Evolutionary conservation across 2,113 vertebrate species (phyloP).

Genomic region (Corynorhinus townsendii): DNA sequence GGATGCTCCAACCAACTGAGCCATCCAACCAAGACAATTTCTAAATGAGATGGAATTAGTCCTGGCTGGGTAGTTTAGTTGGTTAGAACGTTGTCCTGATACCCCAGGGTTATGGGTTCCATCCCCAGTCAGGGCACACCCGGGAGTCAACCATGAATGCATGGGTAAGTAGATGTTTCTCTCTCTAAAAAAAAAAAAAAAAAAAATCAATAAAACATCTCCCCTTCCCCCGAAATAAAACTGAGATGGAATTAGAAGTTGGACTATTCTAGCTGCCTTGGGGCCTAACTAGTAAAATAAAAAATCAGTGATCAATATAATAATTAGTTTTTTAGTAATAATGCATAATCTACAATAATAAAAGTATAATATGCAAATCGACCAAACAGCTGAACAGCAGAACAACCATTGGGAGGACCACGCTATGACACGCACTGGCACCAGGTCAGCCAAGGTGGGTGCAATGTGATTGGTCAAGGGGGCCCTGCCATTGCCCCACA

Average conservation of each 20-base stretch:
- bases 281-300: neutral
- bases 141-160: neutral
- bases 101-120: neutral
- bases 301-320: neutral
- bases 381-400: too few relatives aligned
- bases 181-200: neutral
- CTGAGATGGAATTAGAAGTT: neutral
- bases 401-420: too few relatives aligned
- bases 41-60: neutral
- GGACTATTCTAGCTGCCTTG: neutral
- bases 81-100: neutral
- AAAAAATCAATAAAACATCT: neutral
- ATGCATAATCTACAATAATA: neutral
- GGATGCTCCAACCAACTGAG: too few relatives aligned
- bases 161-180: neutral
- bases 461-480: too few relatives aligned
- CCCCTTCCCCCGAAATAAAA: neutral
- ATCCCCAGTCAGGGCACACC: neutral
- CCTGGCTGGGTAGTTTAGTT: neutral
- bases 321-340: neutral
- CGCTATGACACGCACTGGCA: too few relatives aligned
- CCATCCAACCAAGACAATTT: neutral
- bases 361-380: too few relatives aligned
- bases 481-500: too few relatives aligned
- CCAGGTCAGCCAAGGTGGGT: too few relatives aligned